Conservation (phyloP, 2,113 vertebrate genomes). For the Cryptomyrus ogoouensis region DNA sequence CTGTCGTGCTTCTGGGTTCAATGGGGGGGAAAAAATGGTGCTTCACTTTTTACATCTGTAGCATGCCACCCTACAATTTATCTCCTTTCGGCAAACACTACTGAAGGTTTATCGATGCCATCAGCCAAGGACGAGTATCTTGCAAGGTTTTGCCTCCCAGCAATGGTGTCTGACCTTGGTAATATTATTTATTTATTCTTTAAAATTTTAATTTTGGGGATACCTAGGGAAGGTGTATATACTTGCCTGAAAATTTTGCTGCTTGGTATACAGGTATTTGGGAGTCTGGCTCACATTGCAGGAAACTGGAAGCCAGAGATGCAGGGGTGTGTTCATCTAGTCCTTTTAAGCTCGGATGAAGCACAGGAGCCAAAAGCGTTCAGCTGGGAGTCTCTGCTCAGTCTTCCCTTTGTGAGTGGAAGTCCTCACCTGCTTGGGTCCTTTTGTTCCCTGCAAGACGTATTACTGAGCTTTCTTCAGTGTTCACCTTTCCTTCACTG, state of each 20-base stretch:
- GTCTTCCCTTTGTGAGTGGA: neutral
- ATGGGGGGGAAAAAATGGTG: neutral
- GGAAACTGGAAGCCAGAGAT: neutral
- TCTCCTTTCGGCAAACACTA: neutral
- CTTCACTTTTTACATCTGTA: neutral
- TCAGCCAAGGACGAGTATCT: neutral
- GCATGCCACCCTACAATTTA: neutral
- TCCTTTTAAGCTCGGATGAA: neutral
- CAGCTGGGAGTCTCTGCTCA: neutral
- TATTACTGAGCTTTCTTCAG: neutral
- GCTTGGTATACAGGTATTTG: conserved; percentile 42
- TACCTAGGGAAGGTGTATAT: conserved; percentile 33
- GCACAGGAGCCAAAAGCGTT: neutral
- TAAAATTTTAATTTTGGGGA: conserved; percentile 30
- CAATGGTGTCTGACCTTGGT: neutral
- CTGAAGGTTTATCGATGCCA: neutral
- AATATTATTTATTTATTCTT: conserved; percentile 12
- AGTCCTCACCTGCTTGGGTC: neutral
- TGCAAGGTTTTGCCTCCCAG: neutral
- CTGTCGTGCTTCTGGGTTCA: neutral
- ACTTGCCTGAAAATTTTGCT: conserved; percentile 51
- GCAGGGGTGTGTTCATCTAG: neutral
- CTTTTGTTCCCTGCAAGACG: neutral
- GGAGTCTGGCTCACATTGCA: conserved; percentile 25
- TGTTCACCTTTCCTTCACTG: neutral